Evolutionary conservation across 2,113 vertebrate species (phyloP).

Genomic region (Coptodon bakossiorum): DNA sequence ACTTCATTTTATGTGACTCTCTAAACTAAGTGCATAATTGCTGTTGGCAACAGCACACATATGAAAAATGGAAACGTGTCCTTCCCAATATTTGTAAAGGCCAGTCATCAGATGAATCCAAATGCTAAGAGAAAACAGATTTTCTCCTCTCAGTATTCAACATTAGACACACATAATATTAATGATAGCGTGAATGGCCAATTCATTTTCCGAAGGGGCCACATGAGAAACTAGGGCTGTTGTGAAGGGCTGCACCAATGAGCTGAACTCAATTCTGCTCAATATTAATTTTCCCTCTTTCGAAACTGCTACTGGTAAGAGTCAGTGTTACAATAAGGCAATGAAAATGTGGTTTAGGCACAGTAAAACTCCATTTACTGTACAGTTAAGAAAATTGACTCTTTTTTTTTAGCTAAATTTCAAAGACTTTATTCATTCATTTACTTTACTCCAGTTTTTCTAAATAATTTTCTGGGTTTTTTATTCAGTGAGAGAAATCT

Average conservation of each 20-base stretch:
- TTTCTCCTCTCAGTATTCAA: neutral
- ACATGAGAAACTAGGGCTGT: neutral
- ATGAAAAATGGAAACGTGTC: neutral
- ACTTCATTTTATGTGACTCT: neutral
- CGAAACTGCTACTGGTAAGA: neutral
- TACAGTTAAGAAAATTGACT: neutral
- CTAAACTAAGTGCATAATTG: neutral
- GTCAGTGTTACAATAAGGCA: neutral
- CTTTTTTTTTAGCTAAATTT: neutral
- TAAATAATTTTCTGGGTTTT: neutral
- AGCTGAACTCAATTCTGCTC: neutral
- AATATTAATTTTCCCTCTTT: neutral
- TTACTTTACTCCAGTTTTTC: neutral
- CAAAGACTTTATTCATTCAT: neutral
- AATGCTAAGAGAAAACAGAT: neutral
- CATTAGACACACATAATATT: neutral
- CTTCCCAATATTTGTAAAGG: neutral
- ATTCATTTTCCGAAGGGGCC: neutral
- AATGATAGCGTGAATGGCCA: neutral
- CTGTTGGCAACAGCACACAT: neutral
- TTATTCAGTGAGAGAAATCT: neutral
- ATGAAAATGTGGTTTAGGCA: neutral
- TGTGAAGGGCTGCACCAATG: neutral
- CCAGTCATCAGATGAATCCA: neutral
- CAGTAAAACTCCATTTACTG: neutral